A percentile compares a stretch with the other conserved stretches of the same genome.
Conservation (phyloP, 2,113 vertebrate genomes). For the Mus spicilegus region DNA sequence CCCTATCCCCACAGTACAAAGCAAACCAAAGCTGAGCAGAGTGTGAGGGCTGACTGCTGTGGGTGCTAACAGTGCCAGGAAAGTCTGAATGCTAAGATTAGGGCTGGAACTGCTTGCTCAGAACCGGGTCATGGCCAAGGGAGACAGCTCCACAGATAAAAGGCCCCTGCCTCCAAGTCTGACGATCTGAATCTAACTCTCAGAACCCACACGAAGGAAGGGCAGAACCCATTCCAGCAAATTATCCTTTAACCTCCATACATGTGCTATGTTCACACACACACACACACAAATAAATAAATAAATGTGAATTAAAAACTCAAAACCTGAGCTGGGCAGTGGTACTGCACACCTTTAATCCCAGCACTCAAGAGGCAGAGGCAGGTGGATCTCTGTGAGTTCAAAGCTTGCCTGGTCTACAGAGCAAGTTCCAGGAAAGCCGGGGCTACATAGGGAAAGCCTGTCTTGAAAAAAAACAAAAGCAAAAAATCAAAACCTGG, state of each 20-base stretch:
- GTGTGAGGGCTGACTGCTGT: not conserved
- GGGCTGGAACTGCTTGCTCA: not conserved
- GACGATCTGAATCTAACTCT: not conserved
- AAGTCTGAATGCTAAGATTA: not conserved
- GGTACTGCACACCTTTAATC: not conserved
- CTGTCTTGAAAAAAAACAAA: not conserved
- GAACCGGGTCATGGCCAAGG: not conserved
- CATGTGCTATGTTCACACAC: not conserved
- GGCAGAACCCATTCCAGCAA: too few relatives aligned
- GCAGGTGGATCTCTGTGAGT: not conserved
- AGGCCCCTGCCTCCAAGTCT: not conserved
- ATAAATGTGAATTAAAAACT: not conserved
- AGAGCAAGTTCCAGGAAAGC: not conserved
- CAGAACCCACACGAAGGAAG: too few relatives aligned
- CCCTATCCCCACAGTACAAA: not conserved
- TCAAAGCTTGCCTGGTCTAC: not conserved
- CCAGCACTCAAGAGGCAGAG: not conserved
- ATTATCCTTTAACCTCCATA: not conserved
- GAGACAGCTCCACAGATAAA: not conserved
- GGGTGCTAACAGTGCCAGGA: not conserved
- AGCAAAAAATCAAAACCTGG: not conserved
- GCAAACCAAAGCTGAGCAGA: not conserved
- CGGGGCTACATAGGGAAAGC: too few relatives aligned
- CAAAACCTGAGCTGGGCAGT: not conserved
- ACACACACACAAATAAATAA: not conserved